A percentile compares a stretch with the other conserved stretches of the same genome.
These are phyloP conservation scores for Cordilura impudica DNA, from an alignment of 2,888 invertebrate genomes.

Conservation along the genomic window DNA sequence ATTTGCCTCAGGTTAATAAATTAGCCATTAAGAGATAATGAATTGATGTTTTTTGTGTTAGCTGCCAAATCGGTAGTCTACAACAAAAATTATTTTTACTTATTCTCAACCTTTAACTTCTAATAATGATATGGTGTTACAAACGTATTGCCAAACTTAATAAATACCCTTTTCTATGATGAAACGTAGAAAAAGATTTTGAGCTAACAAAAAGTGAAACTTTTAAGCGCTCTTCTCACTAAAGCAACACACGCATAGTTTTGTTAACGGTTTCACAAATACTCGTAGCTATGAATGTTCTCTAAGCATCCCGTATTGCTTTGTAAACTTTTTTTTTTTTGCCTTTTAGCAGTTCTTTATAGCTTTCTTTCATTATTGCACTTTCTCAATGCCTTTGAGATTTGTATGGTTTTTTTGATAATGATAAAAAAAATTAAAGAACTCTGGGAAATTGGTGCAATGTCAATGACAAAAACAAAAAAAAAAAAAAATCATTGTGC, in stretches of 20 bases:
- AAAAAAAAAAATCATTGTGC: slow-evolving; percentile 27
- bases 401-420: slow-evolving; percentile 50
- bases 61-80: no score
- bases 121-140: no score
- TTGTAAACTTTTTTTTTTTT: slow-evolving; percentile 6
- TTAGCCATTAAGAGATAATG: no score
- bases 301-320: not conserved
- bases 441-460: slow-evolving; percentile 62
- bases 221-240: slow-evolving; percentile 35
- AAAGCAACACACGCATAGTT: slow-evolving; percentile 24
- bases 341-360: slow-evolving; percentile 39
- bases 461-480: slow-evolving; percentile 64
- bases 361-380: slow-evolving; percentile 48
- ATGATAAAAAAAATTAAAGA: slow-evolving; percentile 38
- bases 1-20: no score
- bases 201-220: slow-evolving; percentile 44
- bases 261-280: slow-evolving; percentile 14
- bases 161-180: not conserved
- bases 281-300: not conserved
- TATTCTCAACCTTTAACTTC: no score
- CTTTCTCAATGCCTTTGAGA: slow-evolving; percentile 60
- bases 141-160: no score
- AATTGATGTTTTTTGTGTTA: no score
- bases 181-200: not conserved
- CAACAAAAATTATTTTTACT: no score